A percentile compares a stretch with the other conserved stretches of the same genome.
Conservation (phyloP, 2,113 vertebrate genomes). For the Cnemophilus loriae region DNA sequence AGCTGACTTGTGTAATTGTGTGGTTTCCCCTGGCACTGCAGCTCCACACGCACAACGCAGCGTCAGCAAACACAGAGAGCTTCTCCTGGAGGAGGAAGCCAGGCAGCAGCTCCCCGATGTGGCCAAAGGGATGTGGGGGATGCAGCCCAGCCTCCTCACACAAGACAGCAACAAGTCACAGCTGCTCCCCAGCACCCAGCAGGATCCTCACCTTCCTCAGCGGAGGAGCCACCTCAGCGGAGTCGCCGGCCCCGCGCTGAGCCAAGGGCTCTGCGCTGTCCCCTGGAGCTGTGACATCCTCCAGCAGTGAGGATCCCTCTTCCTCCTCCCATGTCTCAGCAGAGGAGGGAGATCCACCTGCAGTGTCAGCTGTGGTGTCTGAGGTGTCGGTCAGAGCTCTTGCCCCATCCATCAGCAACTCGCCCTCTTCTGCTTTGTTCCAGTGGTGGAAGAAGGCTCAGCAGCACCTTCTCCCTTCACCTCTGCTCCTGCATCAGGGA, state of each 20-base stretch:
- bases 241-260: rapidly evolving
- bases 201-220: background rate
- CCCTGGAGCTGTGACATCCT: background rate
- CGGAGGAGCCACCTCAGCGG: rapidly evolving
- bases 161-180: background rate
- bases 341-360: background rate
- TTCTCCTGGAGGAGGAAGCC: background rate
- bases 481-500: background rate
- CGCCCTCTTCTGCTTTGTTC: background rate
- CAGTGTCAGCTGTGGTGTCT: background rate
- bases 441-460: background rate
- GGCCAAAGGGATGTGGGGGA: background rate
- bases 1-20: background rate
- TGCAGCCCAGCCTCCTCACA: background rate
- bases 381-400: background rate
- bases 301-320: background rate
- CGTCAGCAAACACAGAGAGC: background rate
- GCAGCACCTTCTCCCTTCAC: background rate
- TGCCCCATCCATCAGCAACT: background rate
- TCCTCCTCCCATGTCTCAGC: background rate
- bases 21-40: background rate
- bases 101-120: background rate
- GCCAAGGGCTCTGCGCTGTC: rapidly evolving
- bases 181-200: background rate
- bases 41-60: background rate